Evolutionary conservation across 2,113 vertebrate genomes (phyloP).

Genomic region (Paedocypris sp.): DNA sequence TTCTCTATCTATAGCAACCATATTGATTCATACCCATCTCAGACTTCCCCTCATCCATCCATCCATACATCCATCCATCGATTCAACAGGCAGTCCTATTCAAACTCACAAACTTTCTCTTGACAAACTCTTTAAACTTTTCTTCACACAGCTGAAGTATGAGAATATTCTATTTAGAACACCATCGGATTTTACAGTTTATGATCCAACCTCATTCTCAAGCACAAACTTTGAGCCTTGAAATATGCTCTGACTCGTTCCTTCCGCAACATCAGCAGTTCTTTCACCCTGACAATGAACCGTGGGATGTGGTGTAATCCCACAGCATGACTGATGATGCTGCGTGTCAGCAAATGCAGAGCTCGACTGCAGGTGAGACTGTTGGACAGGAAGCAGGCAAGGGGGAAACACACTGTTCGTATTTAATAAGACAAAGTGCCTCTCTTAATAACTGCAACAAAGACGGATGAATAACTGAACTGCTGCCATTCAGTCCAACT

Average conservation of each 20-base stretch:
- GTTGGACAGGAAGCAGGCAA: not conserved
- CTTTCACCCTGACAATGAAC: not conserved
- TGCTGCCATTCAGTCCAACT: constrained; percentile 17
- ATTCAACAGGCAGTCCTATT: no score
- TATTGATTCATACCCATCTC: no score
- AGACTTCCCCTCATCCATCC: no score
- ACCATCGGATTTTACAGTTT: no score
- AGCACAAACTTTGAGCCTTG: not conserved
- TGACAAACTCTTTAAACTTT: no score
- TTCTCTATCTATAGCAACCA: no score
- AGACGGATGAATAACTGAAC: constrained; percentile 27
- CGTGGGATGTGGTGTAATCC: constrained; percentile 1
- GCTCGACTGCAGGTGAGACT: not conserved
- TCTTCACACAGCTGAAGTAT: no score
- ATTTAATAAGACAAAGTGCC: constrained; percentile 29
- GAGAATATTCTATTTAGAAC: no score
- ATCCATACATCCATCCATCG: no score
- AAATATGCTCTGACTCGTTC: not conserved
- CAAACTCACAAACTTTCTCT: no score
- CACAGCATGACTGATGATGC: constrained; percentile 15
- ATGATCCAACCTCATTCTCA: no score
- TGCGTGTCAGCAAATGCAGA: constrained; percentile 8
- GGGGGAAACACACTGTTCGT: not conserved
- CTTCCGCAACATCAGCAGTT: constrained; percentile 14
- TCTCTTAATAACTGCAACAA: constrained; percentile 9